phyloP scores from a whole-genome alignment of 2,797 vertebrate species.

The Parotocinclus haroldoi region DNA sequence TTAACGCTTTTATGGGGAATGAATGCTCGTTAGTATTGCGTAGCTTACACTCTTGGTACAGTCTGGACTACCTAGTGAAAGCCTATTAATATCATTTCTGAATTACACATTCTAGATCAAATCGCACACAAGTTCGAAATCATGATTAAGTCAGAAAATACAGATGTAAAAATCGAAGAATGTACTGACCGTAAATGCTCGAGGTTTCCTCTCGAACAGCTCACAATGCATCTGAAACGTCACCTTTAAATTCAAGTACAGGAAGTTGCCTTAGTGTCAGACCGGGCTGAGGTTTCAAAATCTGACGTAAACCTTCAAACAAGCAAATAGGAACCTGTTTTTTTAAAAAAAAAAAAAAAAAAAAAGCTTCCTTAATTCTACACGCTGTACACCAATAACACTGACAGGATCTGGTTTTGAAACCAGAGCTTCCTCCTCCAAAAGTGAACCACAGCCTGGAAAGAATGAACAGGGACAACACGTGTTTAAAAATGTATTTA shows the following conservation, averaged over 20 bases:
- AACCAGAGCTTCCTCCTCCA: neutral
- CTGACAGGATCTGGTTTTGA: no score
- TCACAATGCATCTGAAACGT: neutral
- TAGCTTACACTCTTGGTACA: no score
- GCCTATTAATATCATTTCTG: no score
- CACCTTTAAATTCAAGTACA: conserved; percentile 20
- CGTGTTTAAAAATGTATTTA: no score
- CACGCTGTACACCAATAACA: neutral
- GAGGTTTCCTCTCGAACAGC: neutral
- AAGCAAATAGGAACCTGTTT: conserved; percentile 13
- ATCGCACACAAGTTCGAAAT: no score
- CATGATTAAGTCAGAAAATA: neutral
- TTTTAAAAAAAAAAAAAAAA: no score
- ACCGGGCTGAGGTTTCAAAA: conserved; percentile 24
- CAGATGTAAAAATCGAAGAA: neutral
- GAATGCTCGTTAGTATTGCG: no score
- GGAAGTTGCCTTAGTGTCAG: conserved; percentile 44
- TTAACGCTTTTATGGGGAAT: no score
- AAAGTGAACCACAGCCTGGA: neutral
- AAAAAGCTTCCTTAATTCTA: conserved; percentile 27
- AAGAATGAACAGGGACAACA: conserved; percentile 15
- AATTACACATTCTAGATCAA: no score
- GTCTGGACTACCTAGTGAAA: no score
- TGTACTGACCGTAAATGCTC: neutral
- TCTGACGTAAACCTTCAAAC: conserved; percentile 35